A percentile compares a stretch with the other conserved stretches of the same genome.
Conservation (phyloP, 2,888 invertebrate genomes). For the Lymantria dispar region DNA sequence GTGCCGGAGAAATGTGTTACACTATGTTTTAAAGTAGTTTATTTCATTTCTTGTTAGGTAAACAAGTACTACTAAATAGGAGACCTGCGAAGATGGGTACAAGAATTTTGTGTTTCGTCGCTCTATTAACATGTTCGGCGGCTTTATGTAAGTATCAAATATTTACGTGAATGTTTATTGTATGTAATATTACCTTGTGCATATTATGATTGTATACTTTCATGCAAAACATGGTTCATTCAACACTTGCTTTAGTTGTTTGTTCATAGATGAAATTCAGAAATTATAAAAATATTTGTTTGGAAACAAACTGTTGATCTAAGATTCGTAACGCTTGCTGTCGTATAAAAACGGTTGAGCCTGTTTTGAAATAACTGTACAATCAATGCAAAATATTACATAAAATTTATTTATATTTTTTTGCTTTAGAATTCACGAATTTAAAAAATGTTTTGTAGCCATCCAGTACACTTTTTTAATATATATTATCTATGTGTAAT, state of each 20-base stretch:
- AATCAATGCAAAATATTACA: too few species aligned
- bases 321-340: too few species aligned
- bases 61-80: constrained; percentile 62
- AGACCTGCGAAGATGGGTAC: constrained; percentile 67
- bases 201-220: neutral
- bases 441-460: too few species aligned
- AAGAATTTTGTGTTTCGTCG: constrained; percentile 64
- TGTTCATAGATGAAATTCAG: too few species aligned
- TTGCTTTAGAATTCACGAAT: too few species aligned
- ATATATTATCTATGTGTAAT: too few species aligned
- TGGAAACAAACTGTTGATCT: too few species aligned
- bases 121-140: constrained; percentile 60
- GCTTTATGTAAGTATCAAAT: constrained; percentile 68
- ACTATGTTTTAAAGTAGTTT: constrained; percentile 55
- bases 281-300: too few species aligned
- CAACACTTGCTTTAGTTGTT: neutral
- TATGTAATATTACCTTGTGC: neutral
- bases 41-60: constrained; percentile 75
- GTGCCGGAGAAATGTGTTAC: constrained; percentile 70
- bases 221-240: neutral
- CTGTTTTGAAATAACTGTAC: too few species aligned
- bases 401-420: too few species aligned
- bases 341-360: too few species aligned
- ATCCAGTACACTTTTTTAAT: too few species aligned
- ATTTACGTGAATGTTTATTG: constrained; percentile 10